A percentile compares a stretch with the other conserved stretches of the same genome.
Conservation (phyloP, 53 echinoderm and acorn worm species). For the Pentamera pediparva region DNA sequence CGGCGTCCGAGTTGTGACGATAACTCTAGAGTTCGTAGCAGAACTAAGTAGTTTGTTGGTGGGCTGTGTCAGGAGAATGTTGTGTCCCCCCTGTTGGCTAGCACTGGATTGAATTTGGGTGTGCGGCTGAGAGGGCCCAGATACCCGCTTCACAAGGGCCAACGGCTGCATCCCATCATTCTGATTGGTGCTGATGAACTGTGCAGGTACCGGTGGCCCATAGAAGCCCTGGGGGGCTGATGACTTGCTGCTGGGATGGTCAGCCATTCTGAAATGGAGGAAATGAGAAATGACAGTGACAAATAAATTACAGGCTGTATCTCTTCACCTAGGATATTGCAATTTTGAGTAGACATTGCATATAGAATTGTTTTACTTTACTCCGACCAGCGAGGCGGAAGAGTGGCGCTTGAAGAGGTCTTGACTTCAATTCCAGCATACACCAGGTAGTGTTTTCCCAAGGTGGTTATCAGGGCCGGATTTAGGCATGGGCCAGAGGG, state of each 20-base stretch:
- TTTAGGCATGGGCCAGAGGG: too few relatives aligned
- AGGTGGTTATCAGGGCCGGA: not conserved
- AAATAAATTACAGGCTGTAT: not conserved
- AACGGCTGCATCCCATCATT: constrained; percentile 23
- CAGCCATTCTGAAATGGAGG: constrained; percentile 6
- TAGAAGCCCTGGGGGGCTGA: constrained; percentile 2
- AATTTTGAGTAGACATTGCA: too few relatives aligned
- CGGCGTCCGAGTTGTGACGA: constrained; percentile 87
- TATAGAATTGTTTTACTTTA: too few relatives aligned
- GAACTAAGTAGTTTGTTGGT: too few relatives aligned
- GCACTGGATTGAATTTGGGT: not conserved
- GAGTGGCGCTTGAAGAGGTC: too few relatives aligned
- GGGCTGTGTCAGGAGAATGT: constrained; percentile 5
- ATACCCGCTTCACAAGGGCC: not conserved
- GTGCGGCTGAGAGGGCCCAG: not conserved
- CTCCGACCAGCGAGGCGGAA: too few relatives aligned
- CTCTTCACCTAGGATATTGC: too few relatives aligned
- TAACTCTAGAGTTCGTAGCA: too few relatives aligned
- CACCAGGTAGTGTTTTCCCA: too few relatives aligned
- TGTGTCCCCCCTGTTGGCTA: constrained; percentile 7
- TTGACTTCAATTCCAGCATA: too few relatives aligned
- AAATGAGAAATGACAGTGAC: not conserved
- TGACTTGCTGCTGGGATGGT: not conserved
- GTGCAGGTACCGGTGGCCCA: constrained; percentile 18
- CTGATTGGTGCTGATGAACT: constrained; percentile 11